Percentiles rank a stretch among this genome's conserved stretches.
Evolutionary conservation across 2,888 invertebrate genomes (phyloP).

Genomic region (Dione juno): DNA sequence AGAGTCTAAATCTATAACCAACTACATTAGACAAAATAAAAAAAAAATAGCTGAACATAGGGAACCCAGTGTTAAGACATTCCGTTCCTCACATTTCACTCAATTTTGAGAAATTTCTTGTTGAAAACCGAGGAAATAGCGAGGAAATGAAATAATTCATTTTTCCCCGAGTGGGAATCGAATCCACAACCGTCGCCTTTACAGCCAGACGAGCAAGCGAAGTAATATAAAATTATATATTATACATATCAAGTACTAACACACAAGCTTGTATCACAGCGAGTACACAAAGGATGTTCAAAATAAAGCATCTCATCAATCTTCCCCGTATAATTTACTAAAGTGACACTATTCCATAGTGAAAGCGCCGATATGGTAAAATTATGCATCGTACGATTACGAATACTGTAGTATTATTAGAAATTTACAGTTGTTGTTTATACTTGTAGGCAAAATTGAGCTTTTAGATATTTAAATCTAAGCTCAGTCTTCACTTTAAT

Average conservation of each 20-base stretch:
- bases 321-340: constrained; percentile 40
- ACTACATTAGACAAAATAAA: no score
- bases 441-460: background rate
- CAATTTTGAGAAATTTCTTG: no score
- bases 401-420: background rate
- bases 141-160: background rate
- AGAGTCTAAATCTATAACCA: no score
- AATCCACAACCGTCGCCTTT: background rate
- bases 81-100: no score
- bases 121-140: background rate
- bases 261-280: constrained; percentile 8
- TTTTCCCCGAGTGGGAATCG: background rate
- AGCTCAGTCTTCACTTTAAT: no score
- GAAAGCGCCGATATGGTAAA: constrained; percentile 42
- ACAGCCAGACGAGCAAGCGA: background rate
- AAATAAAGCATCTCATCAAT: constrained; percentile 46
- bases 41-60: no score
- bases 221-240: background rate
- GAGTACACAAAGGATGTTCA: constrained; percentile 15
- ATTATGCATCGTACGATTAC: constrained; percentile 36
- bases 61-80: no score
- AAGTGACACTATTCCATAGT: constrained; percentile 37
- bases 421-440: background rate
- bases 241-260: background rate
- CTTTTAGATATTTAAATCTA: background rate